Base-by-base conservation (phyloP, 2,888 invertebrate genomes). In the Thera obeliscata region DNA sequence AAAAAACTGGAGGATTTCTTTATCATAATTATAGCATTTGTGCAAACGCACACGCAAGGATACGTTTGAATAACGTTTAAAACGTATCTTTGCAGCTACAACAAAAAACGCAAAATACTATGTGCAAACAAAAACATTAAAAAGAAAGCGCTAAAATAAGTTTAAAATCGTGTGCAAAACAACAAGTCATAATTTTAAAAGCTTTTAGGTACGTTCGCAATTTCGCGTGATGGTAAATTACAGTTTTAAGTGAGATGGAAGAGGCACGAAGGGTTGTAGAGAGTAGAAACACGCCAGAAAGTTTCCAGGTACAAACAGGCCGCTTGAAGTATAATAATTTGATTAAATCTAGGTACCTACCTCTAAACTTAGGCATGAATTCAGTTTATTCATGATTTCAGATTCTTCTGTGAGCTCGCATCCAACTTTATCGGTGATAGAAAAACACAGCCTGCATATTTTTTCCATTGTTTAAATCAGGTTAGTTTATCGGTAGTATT, bases 381-480 rank as follows among this genome's bases (percentile, higher is more conserved):
- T 69, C 46, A 81, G 69, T 68, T 71, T 80, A n/a, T 5, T n/a
- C n/a, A 78, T 59, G 48, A 80, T 66, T 55, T 80, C 76, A 48
- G 75, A 74, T 12, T 76, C 76, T 41, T 78, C 72, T 1, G 67
- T 56, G 54, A 84, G 66, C 38, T 73, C 67, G 56, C 57, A 69
- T 70, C 74, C 73, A 38, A 70, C 71, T 69, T 78, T 59, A 2
- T 60, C 54, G 46, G 71, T 68, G 2, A 77, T 65, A 6, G 72
- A 70, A 48, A 87, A 78, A 74, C 87, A 87, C 36, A 87, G 73
- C 66, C 87, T 77, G 63, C 87, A 87, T 58, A 85, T 70, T 49
- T 65, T 66, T 12, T 81, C 70, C 81, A 83, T 80, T n/a, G n/a
- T 22, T 43, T 66, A 41, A 1, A 9, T 43, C 9, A 8, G 8